Evolutionary conservation across 2,888 invertebrate species (phyloP), one percentile per base, ranked within the genome.

Genomic region (Petrolisthes cinctipes): DNA sequence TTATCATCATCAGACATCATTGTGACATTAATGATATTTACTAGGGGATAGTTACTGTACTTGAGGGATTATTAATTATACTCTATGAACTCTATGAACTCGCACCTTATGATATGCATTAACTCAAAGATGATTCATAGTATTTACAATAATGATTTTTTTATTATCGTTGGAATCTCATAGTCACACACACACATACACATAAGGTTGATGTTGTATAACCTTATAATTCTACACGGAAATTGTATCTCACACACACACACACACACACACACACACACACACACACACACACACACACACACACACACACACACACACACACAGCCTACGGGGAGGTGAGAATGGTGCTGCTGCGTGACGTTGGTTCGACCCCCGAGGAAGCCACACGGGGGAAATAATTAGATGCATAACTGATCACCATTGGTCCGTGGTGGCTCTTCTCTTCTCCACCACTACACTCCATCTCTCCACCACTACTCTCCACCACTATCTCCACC

Each of bases 391-490:
- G 54, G 78, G 71, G 71, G 68, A 53, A 68, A 79, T 83, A 83
- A 83, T 83, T 57, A 83, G 75, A 83, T 83, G 83, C 83, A 83
- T 83, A 83, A 83, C 83, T 83, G 75, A 57, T 20, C 56, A n/a
- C 14, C 75, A 37, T 20, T 75, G 56, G 83, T 53, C 83, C 83
- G 75, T 83, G 75, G 75, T n/a, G 73, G 57, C 53, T 78, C 78
- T 73, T n/a, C 37, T 37, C 37, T 37, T 73, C 75, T 76, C 75
- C 53, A 17, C 53, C 76, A 53, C 76, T 76, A 51, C 51, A 17
- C 51, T 14, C 51, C 23, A n/a, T 17, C 71, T 7, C 5, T 14
- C 5, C n/a, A 53, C 9, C 78, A 78, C 54, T n/a, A n/a, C 78
- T 37, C 11, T 2, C 66, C 17, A 66, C 66, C 66, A 66, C 66